These are phyloP conservation scores for Cichlasoma orientale DNA, from an alignment of 2,797 vertebrate species.

Conservation along the genomic window DNA sequence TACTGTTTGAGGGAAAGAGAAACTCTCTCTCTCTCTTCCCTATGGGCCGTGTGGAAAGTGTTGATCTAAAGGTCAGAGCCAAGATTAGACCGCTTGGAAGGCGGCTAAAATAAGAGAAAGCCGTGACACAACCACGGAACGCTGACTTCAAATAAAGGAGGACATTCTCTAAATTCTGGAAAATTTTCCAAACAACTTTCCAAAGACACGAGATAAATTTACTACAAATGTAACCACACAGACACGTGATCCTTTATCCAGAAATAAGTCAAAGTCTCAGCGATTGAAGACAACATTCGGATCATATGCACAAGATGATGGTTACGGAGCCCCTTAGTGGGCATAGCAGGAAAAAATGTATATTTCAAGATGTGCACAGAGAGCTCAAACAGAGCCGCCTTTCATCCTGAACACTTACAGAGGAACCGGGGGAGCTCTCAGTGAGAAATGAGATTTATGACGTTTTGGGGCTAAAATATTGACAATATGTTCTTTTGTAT, in stretches of 20 bases:
- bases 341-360: neutral
- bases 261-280: neutral
- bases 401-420: neutral
- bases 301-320: neutral
- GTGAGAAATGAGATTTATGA: neutral
- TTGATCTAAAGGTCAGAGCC: slow-evolving; percentile 21
- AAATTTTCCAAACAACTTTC: neutral
- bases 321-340: no score
- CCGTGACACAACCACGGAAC: neutral
- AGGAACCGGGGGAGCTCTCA: neutral
- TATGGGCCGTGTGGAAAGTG: neutral
- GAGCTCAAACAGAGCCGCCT: neutral
- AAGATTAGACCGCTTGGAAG: slow-evolving; percentile 28
- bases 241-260: neutral
- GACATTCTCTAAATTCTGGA: neutral
- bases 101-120: neutral
- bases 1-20: neutral
- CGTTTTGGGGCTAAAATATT: neutral
- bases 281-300: neutral
- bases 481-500: neutral
- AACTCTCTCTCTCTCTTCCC: neutral
- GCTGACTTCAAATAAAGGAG: neutral
- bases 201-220: neutral
- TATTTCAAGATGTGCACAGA: neutral
- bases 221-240: neutral